These are phyloP conservation scores for Leistus spinibarbis DNA, from an alignment of 2,888 invertebrate species.

Conservation along the genomic window DNA sequence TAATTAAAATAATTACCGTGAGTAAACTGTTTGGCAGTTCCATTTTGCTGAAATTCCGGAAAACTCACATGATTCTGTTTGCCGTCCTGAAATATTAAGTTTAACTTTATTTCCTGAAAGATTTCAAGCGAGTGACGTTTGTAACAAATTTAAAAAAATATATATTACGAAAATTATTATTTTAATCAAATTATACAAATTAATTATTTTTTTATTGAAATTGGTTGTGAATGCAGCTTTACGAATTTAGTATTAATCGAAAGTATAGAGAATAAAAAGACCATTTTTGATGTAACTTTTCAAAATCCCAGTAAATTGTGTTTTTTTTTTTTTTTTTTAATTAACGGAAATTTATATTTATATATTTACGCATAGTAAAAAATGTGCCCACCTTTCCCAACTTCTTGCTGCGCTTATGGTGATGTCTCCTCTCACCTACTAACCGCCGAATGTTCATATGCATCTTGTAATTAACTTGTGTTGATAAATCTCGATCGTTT, in stretches of 20 bases:
- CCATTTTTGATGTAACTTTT: too few species aligned
- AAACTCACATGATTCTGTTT: conserved; percentile 88
- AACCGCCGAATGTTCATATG: conserved; percentile 88
- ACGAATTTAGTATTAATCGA: too few species aligned
- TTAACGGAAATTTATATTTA: too few species aligned
- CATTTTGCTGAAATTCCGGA: conserved; percentile 88
- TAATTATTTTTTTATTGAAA: too few species aligned
- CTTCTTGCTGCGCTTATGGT: conserved; percentile 85
- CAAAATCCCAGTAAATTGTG: too few species aligned
- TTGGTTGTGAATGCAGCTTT: too few species aligned
- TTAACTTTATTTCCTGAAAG: background rate
- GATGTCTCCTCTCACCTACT: conserved; percentile 84
- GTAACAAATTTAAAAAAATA: too few species aligned
- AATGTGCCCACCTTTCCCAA: conserved; percentile 79
- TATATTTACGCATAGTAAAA: background rate
- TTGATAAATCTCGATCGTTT: conserved; percentile 84
- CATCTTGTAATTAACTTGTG: conserved; percentile 85
- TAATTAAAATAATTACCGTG: conserved; percentile 70
- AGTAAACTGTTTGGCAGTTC: conserved; percentile 84
- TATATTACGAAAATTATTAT: too few species aligned
- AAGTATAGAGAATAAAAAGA: background rate
- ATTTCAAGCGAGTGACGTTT: too few species aligned
- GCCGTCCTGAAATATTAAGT: conserved; percentile 68
- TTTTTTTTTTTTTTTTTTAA: too few species aligned
- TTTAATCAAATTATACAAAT: too few species aligned